Evolutionary conservation across 2,797 vertebrate genomes (phyloP).

Genomic region (Limosa lapponica): DNA sequence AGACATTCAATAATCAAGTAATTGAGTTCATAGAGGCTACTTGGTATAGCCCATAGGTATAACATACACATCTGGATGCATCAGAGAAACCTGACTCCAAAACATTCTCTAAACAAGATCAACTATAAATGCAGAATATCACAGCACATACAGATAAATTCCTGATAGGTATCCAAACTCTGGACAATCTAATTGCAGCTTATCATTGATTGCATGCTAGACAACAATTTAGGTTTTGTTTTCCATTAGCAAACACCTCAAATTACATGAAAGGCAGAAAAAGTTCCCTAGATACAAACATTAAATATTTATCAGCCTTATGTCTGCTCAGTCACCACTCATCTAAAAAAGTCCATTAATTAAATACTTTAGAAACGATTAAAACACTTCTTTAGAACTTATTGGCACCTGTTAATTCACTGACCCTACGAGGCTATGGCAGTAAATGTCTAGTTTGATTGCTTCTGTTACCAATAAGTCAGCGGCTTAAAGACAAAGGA

Average conservation of each 20-base stretch:
- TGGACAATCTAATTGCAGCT: constrained; percentile 14
- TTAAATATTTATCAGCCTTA: constrained; percentile 62
- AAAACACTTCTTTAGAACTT: constrained; percentile 61
- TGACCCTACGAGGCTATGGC: constrained; percentile 36
- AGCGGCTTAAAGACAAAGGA: constrained; percentile 62
- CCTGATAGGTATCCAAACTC: neutral
- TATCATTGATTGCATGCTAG: neutral
- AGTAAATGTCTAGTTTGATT: constrained; percentile 35
- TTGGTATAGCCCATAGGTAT: neutral
- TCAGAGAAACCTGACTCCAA: neutral
- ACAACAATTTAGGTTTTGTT: constrained; percentile 31
- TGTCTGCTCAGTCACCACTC: constrained; percentile 46
- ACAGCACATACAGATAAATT: neutral
- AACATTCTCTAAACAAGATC: neutral
- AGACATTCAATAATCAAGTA: neutral
- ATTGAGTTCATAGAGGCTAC: neutral
- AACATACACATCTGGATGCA: neutral
- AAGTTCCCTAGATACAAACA: constrained; percentile 22
- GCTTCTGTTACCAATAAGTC: constrained; percentile 43
- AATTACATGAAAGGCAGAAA: constrained; percentile 39
- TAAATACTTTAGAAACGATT: constrained; percentile 55
- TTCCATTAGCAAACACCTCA: constrained; percentile 56
- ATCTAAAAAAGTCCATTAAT: constrained; percentile 46
- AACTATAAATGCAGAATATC: neutral
- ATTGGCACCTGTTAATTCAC: constrained; percentile 67